phyloP scores from a whole-genome alignment of 1,140 invertebrate genomes.

The Mamestra configurata region DNA sequence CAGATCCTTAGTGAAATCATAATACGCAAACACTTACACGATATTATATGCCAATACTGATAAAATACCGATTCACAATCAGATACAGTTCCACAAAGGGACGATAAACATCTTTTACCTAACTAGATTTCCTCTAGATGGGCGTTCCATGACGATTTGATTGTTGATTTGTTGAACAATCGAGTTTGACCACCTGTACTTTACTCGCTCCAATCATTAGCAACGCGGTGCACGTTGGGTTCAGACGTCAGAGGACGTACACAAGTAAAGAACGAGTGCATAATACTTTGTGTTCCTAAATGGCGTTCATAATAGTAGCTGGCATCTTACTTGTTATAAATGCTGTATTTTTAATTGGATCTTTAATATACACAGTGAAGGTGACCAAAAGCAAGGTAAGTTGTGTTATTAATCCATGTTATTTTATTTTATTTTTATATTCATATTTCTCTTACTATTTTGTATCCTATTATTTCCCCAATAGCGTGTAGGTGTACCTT shows the following conservation, averaged over 20 bases:
- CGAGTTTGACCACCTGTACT: not conserved
- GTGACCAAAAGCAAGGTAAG: slow-evolving; percentile 3
- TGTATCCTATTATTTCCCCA: too few relatives aligned
- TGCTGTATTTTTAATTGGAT: slow-evolving; percentile 50
- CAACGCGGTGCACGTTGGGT: not conserved
- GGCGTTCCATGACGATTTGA: not conserved
- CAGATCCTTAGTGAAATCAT: not conserved
- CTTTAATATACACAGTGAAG: slow-evolving; percentile 45
- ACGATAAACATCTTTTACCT: not conserved
- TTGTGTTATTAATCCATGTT: not conserved
- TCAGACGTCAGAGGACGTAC: not conserved
- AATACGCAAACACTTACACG: not conserved
- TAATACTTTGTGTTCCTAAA: not conserved
- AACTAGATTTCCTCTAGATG: not conserved
- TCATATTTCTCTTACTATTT: too few relatives aligned
- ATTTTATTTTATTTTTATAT: not conserved
- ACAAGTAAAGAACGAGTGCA: not conserved
- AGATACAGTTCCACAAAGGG: not conserved
- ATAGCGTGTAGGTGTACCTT: too few relatives aligned
- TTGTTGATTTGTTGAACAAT: not conserved
- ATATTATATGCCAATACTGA: slow-evolving; percentile 8
- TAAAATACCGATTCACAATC: not conserved
- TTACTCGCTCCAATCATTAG: not conserved
- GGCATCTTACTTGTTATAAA: slow-evolving; percentile 53
- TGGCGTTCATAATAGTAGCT: slow-evolving; percentile 51